A percentile compares a stretch with the other conserved stretches of the same genome.
Conservation (phyloP, 2,113 vertebrate species). For the Actenoides hombroni region DNA sequence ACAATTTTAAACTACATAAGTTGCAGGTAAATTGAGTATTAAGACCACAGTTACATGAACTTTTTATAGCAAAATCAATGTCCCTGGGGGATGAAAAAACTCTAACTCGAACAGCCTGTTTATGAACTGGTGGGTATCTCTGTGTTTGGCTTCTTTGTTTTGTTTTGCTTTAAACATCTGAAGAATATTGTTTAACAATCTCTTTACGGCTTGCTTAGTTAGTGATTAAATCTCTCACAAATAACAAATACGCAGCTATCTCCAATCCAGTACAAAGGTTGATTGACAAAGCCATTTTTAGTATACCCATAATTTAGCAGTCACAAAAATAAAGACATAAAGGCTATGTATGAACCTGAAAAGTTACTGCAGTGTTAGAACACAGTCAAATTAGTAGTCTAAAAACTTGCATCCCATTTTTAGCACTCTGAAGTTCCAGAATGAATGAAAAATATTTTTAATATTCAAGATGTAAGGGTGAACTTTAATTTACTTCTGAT, state of each 20-base stretch:
- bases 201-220: background rate
- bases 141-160: background rate
- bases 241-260: background rate
- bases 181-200: background rate
- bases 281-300: background rate
- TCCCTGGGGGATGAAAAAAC: background rate
- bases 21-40: background rate
- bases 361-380: background rate
- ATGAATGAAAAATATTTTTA: background rate
- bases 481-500: background rate
- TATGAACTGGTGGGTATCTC: background rate
- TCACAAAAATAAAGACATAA: background rate
- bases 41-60: background rate
- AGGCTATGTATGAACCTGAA: background rate
- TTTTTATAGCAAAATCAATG: background rate
- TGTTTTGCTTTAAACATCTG: background rate
- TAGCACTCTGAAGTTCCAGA: background rate
- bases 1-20: background rate
- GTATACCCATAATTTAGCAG: background rate
- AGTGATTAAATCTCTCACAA: conserved; percentile 9
- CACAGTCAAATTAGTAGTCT: background rate
- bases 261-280: conserved; percentile 8
- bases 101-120: background rate
- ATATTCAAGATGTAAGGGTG: background rate
- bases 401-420: background rate